Percentiles rank a stretch among this genome's conserved stretches.
phyloP scores from a whole-genome alignment of 2,888 invertebrate genomes.

The Pterostichus niger region DNA sequence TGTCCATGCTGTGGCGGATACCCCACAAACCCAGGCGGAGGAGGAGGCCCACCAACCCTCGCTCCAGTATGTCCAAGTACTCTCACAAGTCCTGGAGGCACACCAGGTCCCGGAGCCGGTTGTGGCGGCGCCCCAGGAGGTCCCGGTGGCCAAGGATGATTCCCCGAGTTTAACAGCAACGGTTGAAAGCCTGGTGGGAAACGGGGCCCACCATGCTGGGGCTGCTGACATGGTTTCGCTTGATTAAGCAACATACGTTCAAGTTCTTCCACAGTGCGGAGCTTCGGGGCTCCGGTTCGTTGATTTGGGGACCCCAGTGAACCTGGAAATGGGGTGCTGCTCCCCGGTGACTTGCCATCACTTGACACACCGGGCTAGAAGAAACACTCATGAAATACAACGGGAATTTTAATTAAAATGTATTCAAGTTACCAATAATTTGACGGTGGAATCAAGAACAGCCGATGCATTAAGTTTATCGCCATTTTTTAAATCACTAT shows the following conservation, averaged over 20 bases:
- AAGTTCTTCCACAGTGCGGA: slow-evolving; percentile 86
- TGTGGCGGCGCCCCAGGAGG: slow-evolving; percentile 72
- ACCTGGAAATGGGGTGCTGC: not conserved
- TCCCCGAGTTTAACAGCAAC: slow-evolving; percentile 57
- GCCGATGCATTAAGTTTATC: slow-evolving; percentile 69
- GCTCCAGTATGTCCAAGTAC: slow-evolving; percentile 69
- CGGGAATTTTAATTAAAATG: too few relatives aligned
- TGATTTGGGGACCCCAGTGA: slow-evolving; percentile 51
- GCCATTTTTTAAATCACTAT: slow-evolving; percentile 71
- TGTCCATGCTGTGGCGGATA: slow-evolving; percentile 68
- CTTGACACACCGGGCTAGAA: not conserved
- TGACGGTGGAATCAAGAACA: slow-evolving; percentile 68
- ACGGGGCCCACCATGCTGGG: slow-evolving; percentile 71
- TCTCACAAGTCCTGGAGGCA: slow-evolving; percentile 70
- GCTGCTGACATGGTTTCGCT: slow-evolving; percentile 70
- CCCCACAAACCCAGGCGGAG: slow-evolving; percentile 70
- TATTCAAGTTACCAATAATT: slow-evolving; percentile 72
- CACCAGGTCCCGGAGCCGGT: slow-evolving; percentile 77
- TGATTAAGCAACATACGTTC: slow-evolving; percentile 83
- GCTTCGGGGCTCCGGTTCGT: slow-evolving; percentile 75
- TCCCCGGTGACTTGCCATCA: not conserved
- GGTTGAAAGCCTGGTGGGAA: slow-evolving; percentile 77
- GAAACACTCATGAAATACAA: too few relatives aligned
- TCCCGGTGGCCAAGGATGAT: slow-evolving; percentile 75
- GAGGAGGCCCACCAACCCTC: slow-evolving; percentile 68